These are phyloP conservation scores for Lepidurus couesii DNA, from an alignment of 1,140 invertebrate species.

Conservation along the genomic window DNA sequence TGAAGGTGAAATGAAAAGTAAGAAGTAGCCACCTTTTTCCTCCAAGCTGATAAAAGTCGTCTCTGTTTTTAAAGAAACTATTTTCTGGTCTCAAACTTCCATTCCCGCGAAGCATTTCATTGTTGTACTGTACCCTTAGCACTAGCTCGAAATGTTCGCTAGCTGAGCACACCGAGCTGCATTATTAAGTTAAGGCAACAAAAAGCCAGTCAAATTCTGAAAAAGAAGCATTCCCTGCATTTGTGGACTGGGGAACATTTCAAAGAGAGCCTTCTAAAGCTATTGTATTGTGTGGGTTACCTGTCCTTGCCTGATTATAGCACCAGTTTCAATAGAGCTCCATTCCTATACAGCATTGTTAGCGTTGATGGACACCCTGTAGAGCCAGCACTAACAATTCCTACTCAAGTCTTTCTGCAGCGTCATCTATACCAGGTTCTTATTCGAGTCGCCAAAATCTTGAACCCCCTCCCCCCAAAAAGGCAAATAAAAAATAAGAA, in stretches of 20 bases:
- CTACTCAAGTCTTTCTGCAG: conserved; percentile 1
- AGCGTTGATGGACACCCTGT: conserved; percentile 18
- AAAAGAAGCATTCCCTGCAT: neutral
- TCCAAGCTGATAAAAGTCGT: too few relatives aligned
- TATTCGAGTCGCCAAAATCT: neutral
- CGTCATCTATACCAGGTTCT: neutral
- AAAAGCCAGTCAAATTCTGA: neutral
- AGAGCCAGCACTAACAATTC: conserved; percentile 16
- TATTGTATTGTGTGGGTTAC: conserved; percentile 10
- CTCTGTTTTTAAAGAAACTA: too few relatives aligned
- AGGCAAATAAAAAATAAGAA: neutral
- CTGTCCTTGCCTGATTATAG: conserved; percentile 21
- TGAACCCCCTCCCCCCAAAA: neutral
- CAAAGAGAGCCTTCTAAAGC: neutral
- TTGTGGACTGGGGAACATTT: neutral
- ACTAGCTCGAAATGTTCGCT: neutral
- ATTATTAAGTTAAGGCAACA: conserved; percentile 1
- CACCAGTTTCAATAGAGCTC: conserved; percentile 21
- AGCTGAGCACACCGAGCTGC: neutral
- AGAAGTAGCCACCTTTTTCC: too few relatives aligned
- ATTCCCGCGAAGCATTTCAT: neutral
- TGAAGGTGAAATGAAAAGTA: too few relatives aligned
- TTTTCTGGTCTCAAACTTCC: neutral
- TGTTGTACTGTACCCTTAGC: neutral
- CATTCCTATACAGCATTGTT: conserved; percentile 18